Base-by-base conservation (phyloP, 1,140 invertebrate species). In the Dendroctonus ponderosae region DNA sequence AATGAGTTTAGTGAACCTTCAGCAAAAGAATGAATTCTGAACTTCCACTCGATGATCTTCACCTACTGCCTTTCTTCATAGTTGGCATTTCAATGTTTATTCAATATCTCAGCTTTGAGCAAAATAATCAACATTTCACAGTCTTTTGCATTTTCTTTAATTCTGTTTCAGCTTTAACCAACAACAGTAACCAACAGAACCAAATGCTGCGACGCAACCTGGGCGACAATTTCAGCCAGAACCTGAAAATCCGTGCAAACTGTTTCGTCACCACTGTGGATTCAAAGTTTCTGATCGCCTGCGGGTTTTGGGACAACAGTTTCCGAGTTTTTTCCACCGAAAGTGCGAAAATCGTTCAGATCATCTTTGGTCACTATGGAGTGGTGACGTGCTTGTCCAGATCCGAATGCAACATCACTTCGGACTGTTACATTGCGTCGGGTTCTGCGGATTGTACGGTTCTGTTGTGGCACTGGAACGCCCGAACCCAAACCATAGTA, bases 301-400 rank as follows among this genome's bases (percentile, higher is more conserved):
- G 95, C 80, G 97, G 97, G 48, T 99, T 99, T 82, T 99, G 97
- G 92, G 97, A 99, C 79, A 99, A 99, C 79, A 98, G 95, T 80
- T 99, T 99, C 81, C 83, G 97, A 37, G 93, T 99, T 3, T 99
- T 98, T 80, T 94, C 92, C 48, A 95, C 96, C 0, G 97, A 99
- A 79, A 95, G 93, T 71, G 97, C 94, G 6, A 97, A 97, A 86
- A 96, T 99, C 75, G 89, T 94, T 8, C 97, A 99, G 81, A 97
- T 99, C 70, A 89, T 99, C 14, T 99, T 97, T 81, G 97, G 97
- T 0, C 98, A 99, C 80, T 98, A 97, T 81, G 97, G 96, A 66
- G 93, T 99, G 11, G 97, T 99, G 50, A 99, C 97, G 2, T 99
- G 97, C 81, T 82, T 98, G 60, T 93, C 93, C 0, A 85, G 97